Conservation (phyloP, 2,797 vertebrate genomes). For the Sandelia bainsii region DNA sequence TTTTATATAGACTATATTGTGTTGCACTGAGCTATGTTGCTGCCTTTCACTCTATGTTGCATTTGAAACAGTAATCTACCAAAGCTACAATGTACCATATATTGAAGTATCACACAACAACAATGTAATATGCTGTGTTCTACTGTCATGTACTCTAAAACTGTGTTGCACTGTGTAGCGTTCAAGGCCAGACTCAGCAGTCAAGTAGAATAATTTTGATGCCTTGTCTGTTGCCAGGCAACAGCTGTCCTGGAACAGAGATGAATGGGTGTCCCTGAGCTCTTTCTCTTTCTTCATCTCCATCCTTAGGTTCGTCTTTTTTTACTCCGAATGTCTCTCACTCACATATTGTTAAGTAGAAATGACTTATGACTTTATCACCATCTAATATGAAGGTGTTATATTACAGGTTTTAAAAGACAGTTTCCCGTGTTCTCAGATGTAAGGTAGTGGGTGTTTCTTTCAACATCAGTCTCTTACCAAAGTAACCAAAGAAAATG, state of each 20-base stretch:
- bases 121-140: background rate
- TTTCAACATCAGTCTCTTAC: background rate
- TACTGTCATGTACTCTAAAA: slow-evolving; percentile 3
- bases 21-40: background rate
- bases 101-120: slow-evolving; percentile 9
- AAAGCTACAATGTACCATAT: background rate
- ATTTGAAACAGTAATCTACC: background rate
- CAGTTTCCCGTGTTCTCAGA: background rate
- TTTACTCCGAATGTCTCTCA: slow-evolving; percentile 29
- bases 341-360: slow-evolving; percentile 14
- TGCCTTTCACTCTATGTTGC: background rate
- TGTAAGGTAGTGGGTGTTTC: background rate
- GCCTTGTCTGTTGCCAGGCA: slow-evolving; percentile 82
- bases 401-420: background rate
- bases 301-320: slow-evolving; percentile 31
- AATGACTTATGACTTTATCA: slow-evolving; percentile 12
- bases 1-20: no score
- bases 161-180: slow-evolving; percentile 11
- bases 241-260: slow-evolving; percentile 76
- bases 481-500: background rate
- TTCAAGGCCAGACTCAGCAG: slow-evolving; percentile 62
- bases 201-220: slow-evolving; percentile 64
- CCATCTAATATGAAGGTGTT: background rate
- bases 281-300: slow-evolving; percentile 40
- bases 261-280: slow-evolving; percentile 72